Conservation (phyloP, 2,888 invertebrate genomes). For the Caenorhabditis macrosperma region DNA sequence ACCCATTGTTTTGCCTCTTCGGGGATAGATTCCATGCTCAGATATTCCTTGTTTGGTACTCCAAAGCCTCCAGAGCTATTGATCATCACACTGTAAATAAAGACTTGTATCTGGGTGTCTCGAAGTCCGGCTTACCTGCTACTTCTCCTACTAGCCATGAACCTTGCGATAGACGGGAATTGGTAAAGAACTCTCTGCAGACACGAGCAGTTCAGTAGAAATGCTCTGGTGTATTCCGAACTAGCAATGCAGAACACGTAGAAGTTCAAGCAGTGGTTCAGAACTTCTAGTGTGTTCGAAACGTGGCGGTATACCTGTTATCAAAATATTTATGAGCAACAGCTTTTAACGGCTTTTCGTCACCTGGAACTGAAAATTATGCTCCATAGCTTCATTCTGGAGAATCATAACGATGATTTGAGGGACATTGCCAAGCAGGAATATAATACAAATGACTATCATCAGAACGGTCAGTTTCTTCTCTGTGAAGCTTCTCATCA, state of each 20-base stretch:
- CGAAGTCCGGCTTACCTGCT: constrained; percentile 43
- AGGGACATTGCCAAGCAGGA: constrained; percentile 78
- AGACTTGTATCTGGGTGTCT: neutral
- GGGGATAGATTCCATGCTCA: constrained; percentile 58
- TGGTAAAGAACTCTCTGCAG: constrained; percentile 50
- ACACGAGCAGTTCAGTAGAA: constrained; percentile 71
- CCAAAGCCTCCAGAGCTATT: constrained; percentile 37
- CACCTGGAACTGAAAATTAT: constrained; percentile 76
- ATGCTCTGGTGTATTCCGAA: constrained; percentile 74
- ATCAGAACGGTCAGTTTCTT: constrained; percentile 78
- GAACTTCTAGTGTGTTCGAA: constrained; percentile 78
- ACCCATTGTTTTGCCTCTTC: constrained; percentile 26
- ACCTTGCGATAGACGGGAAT: constrained; percentile 53
- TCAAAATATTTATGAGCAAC: too few relatives aligned
- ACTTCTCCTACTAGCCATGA: constrained; percentile 49
- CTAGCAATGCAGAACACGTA: constrained; percentile 80
- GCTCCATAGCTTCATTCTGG: constrained; percentile 74
- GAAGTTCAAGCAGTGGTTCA: constrained; percentile 80
- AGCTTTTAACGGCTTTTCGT: too few relatives aligned
- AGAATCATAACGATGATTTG: constrained; percentile 78
- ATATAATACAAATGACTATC: constrained; percentile 78
- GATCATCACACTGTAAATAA: constrained; percentile 43
- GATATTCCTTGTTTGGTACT: constrained; percentile 48
- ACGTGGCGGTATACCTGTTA: constrained; percentile 51
- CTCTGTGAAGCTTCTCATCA: constrained; percentile 76